Evolutionary conservation across 2,113 vertebrate species (phyloP), one percentile per base, ranked within the genome.

Genomic region (Lates calcarifer): DNA sequence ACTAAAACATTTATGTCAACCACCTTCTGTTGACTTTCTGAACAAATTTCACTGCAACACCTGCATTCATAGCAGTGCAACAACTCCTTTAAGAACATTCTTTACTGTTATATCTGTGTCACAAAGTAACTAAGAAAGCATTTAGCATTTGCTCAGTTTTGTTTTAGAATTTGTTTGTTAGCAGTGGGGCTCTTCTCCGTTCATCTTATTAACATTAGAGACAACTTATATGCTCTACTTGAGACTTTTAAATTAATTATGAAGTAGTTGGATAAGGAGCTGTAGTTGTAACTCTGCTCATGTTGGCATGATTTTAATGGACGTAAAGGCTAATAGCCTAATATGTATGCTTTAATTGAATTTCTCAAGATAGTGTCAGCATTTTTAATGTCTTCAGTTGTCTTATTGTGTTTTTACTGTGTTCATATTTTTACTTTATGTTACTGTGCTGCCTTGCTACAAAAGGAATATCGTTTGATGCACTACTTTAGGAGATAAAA

Each of bases 51-150:
- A 51, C 17, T 68, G n/a, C 24, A 71, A 67, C 39, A 74, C 41
- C 33, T 84, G 45, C 24, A 64, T 81, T 64, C 57, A 47, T 74
- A 22, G 47, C 26, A 61, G 41, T 47, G 60, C 58, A 62, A 47
- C 62, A 29, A 20, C 51, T 51, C 69, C 9, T 39, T 75, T 47
- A 56, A 35, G 29, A 61, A 4, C 29, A 69, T 33, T 22, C 41
- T 60, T 75, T 29, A 47, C 60, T 18, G 20, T 7, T 55, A 41
- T 70, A 53, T 67, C 61, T 64, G 47, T 55, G 29, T 58, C 33
- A 28, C 15, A 12, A 83, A 61, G 41, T 60, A n/a, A 43, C 49
- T 58, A 24, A 62, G 18, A 79, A n/a, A 53, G 39, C 31, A 74
- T 33, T 71, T 28, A 43, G 15, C 55, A 22, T 67, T 74, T 56